Evolutionary conservation across 1,140 invertebrate species (phyloP).

Genomic region (Penaeus chinensis): DNA sequence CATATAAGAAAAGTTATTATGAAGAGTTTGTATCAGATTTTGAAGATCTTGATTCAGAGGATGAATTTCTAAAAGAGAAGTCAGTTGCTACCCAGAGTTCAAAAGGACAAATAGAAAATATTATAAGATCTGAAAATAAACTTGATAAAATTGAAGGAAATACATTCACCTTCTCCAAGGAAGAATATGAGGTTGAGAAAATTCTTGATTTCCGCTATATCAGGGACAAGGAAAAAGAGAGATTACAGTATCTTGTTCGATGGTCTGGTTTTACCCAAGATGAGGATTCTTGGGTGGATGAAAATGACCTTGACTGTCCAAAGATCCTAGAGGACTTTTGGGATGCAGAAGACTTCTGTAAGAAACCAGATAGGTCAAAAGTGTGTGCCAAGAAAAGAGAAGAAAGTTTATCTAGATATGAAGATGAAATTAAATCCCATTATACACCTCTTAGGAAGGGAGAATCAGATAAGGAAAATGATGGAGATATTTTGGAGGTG

Average conservation of each 20-base stretch:
- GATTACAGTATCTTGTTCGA: slow-evolving; percentile 43
- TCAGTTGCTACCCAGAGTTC: no score
- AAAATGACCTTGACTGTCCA: slow-evolving; percentile 49
- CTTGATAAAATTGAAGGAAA: background rate
- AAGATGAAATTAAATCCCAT: background rate
- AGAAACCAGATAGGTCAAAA: background rate
- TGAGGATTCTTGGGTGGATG: slow-evolving; percentile 56
- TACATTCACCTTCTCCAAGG: background rate
- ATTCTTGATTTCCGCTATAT: slow-evolving; percentile 48
- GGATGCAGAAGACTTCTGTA: slow-evolving; percentile 19
- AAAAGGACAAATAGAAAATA: background rate
- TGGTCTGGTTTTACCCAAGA: slow-evolving; percentile 45
- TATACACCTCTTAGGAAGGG: background rate
- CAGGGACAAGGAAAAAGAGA: slow-evolving; percentile 9
- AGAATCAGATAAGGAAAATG: slow-evolving; percentile 22
- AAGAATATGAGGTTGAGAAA: slow-evolving; percentile 56
- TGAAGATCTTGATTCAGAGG: no score
- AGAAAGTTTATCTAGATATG: background rate
- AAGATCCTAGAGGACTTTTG: slow-evolving; percentile 49
- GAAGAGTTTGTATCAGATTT: no score
- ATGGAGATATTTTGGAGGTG: slow-evolving; percentile 24
- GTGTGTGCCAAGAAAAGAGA: background rate
- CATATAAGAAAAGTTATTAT: no score
- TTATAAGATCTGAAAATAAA: background rate
- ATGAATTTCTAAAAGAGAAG: no score